phyloP scores from a whole-genome alignment of 2,113 vertebrate genomes.

The Hystrix brachyura region DNA sequence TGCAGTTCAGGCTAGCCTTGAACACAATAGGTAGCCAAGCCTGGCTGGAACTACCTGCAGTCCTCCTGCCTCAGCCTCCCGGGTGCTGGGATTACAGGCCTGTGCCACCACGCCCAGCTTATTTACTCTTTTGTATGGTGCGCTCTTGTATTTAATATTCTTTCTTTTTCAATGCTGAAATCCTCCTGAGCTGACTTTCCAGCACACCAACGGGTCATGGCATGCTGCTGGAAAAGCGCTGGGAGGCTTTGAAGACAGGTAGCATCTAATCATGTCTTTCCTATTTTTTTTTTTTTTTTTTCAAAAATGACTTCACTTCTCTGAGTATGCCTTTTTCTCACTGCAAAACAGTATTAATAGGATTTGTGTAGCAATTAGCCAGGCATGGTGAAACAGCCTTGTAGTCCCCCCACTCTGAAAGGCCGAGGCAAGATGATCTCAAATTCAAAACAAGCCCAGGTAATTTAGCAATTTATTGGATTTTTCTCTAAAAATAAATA shows the following conservation, averaged over 20 bases:
- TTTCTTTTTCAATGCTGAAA: background rate
- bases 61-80: background rate
- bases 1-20: background rate
- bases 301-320: conserved; percentile 5
- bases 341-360: background rate
- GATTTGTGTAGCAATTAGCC: background rate
- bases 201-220: background rate
- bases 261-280: background rate
- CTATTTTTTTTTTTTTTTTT: background rate
- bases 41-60: background rate
- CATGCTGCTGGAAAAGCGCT: background rate
- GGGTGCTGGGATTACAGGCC: background rate
- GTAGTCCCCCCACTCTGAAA: background rate
- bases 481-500: background rate
- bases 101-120: background rate
- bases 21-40: background rate
- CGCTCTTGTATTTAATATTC: background rate
- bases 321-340: conserved; percentile 24
- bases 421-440: background rate
- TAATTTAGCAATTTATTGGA: background rate
- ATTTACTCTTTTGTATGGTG: background rate
- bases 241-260: background rate
- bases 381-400: background rate
- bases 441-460: background rate
- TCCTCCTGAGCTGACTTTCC: background rate